Percentiles rank a stretch among this genome's conserved stretches.
Conservation (phyloP, 2,797 vertebrate genomes). For the Miichthys miiuy region DNA sequence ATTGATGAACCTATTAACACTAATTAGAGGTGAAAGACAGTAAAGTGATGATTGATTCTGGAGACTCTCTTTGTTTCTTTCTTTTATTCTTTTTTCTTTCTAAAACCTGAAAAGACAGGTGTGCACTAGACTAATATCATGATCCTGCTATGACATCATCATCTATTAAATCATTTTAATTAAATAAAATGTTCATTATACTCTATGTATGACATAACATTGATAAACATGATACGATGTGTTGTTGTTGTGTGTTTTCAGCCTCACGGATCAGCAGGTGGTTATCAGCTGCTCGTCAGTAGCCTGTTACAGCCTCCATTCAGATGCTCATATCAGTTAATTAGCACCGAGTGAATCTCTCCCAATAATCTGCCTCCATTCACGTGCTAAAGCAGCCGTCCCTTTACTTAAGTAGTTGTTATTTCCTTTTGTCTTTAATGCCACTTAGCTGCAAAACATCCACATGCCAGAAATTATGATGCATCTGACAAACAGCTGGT, state of each 20-base stretch:
- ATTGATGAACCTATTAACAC: conserved; percentile 55
- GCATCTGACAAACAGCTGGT: conserved; percentile 29
- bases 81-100: not conserved
- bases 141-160: not conserved
- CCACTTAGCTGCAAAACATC: conserved; percentile 82
- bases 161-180: not conserved
- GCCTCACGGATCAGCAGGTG: conserved; percentile 75
- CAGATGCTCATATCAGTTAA: conserved; percentile 88
- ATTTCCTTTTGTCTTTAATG: conserved; percentile 88
- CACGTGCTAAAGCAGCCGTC: conserved; percentile 89
- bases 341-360: conserved; percentile 83
- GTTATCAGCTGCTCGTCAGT: conserved; percentile 83
- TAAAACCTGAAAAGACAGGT: not conserved
- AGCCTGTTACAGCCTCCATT: conserved; percentile 89
- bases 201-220: too few relatives aligned
- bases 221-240: not conserved
- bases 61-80: not conserved
- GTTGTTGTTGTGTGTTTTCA: not conserved
- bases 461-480: conserved; percentile 49
- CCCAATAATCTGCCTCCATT: conserved; percentile 85
- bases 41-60: conserved; percentile 22
- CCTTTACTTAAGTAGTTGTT: conserved; percentile 85
- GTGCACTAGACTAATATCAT: not conserved
- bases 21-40: conserved; percentile 12
- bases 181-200: not conserved